phyloP scores from a whole-genome alignment of 2,888 invertebrate species.

The Trichacis sp. region DNA sequence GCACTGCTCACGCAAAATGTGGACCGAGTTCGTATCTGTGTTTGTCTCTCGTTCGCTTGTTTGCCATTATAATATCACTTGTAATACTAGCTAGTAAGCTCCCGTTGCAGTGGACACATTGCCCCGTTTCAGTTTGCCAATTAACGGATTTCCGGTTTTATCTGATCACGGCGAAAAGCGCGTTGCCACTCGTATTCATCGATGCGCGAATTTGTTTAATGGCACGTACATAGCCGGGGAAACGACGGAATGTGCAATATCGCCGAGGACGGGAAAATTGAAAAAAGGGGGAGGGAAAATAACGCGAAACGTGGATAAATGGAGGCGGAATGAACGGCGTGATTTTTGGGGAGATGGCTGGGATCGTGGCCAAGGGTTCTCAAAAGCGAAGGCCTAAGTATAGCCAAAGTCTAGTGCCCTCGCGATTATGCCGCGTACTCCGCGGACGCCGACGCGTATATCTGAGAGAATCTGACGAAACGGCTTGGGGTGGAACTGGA shows the following conservation, averaged over 20 bases:
- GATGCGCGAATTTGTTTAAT: conserved; percentile 53
- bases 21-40: too few species aligned
- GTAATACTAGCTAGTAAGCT: conserved; percentile 38
- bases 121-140: conserved; percentile 51
- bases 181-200: conserved; percentile 41
- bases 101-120: conserved; percentile 20
- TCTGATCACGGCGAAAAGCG: conserved; percentile 49
- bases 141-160: conserved; percentile 64
- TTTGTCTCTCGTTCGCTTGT: conserved; percentile 26
- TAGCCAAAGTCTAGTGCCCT: conserved; percentile 44
- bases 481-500: too few species aligned
- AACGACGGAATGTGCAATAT: conserved; percentile 35
- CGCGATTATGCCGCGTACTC: conserved; percentile 11
- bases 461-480: too few species aligned
- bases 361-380: conserved; percentile 58
- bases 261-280: conserved; percentile 26
- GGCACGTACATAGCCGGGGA: conserved; percentile 44
- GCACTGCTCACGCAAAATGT: too few species aligned
- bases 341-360: conserved; percentile 32
- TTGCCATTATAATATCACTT: conserved; percentile 9
- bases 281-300: conserved; percentile 1
- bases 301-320: not conserved
- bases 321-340: not conserved
- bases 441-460: too few species aligned
- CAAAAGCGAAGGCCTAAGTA: conserved; percentile 58